Conservation (phyloP, 1,140 invertebrate genomes). For the Drosophila littoralis region DNA sequence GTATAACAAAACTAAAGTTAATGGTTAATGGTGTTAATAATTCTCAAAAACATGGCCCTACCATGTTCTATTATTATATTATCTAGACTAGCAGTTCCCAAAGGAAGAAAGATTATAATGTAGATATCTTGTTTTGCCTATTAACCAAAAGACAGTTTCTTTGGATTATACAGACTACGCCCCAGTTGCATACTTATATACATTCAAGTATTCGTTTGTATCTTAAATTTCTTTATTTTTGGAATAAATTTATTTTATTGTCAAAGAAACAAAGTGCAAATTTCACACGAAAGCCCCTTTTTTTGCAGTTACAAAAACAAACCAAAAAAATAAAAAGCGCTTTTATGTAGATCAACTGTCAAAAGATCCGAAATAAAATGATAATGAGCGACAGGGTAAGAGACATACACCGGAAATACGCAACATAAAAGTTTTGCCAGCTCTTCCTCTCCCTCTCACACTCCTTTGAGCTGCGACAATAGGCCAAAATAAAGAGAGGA, state of each 20-base stretch:
- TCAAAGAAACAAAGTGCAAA: conserved; percentile 1
- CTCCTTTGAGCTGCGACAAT: background rate
- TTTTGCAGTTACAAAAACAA: background rate
- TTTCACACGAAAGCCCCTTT: conserved; percentile 21
- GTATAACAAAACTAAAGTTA: too few relatives aligned
- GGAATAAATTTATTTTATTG: background rate
- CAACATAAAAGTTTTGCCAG: background rate
- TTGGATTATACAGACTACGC: background rate
- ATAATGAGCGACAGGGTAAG: conserved; percentile 1
- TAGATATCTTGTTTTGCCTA: too few relatives aligned
- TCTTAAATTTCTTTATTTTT: background rate
- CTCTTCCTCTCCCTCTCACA: background rate
- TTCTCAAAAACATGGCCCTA: too few relatives aligned
- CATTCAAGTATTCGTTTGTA: background rate
- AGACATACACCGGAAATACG: conserved; percentile 23
- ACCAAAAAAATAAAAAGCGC: conserved; percentile 1
- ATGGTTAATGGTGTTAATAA: too few relatives aligned
- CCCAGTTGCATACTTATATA: background rate
- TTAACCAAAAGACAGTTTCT: too few relatives aligned
- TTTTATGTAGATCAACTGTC: conserved; percentile 14
- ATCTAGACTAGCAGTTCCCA: too few relatives aligned
- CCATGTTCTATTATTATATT: too few relatives aligned
- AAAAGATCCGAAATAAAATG: conserved; percentile 11
- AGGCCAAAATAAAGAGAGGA: background rate
- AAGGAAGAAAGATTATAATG: too few relatives aligned